phyloP scores from a whole-genome alignment of 1,140 invertebrate genomes.

The Zaprionus camerounensis region DNA sequence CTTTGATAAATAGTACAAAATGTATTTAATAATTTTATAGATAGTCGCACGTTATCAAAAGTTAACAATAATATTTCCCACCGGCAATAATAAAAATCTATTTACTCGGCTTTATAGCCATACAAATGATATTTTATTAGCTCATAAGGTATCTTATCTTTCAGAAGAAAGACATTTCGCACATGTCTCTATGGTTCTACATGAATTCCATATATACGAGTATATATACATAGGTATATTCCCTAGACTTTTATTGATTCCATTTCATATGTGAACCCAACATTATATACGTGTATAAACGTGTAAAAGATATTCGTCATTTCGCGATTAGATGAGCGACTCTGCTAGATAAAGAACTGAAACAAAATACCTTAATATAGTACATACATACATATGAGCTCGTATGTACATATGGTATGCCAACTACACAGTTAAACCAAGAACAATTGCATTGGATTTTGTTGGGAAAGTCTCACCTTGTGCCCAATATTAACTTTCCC shows the following conservation, averaged over 20 bases:
- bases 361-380: neutral
- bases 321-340: neutral
- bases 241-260: neutral
- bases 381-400: neutral
- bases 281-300: too few relatives aligned
- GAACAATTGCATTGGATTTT: conserved; percentile 7
- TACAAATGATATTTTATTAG: conserved; percentile 4
- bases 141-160: neutral
- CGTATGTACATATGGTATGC: neutral
- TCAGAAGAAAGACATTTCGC: too few relatives aligned
- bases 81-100: neutral
- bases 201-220: too few relatives aligned
- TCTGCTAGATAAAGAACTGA: neutral
- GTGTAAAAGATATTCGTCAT: neutral
- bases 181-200: too few relatives aligned
- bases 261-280: neutral
- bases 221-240: neutral
- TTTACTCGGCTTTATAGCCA: neutral
- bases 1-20: neutral
- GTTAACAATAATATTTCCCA: neutral
- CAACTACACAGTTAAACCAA: neutral
- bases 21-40: neutral
- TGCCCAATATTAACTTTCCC: conserved; percentile 33
- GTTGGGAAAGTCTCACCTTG: conserved; percentile 24
- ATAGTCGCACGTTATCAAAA: conserved; percentile 4